These are phyloP conservation scores for Lophotis ruficrista DNA, from an alignment of 2,113 vertebrate species.

Conservation along the genomic window DNA sequence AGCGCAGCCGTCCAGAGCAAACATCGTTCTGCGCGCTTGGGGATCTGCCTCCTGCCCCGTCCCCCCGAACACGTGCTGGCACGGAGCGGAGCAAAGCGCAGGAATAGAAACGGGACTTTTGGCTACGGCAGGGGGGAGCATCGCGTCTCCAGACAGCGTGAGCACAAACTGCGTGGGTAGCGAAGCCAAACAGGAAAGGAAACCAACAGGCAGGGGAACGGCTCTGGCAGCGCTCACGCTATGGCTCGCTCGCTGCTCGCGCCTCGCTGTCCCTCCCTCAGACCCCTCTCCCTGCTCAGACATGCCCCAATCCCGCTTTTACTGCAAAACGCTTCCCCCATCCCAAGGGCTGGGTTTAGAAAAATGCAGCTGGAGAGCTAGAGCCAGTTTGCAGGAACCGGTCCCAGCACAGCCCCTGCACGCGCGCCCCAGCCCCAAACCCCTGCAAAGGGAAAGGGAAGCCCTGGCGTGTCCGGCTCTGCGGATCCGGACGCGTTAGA, in stretches of 20 bases:
- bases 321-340: not conserved
- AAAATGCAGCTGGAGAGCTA: not conserved
- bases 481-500: fast-evolving
- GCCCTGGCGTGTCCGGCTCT: no score
- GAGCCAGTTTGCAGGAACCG: not conserved
- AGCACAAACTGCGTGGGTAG: slow-evolving; percentile 28
- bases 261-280: slow-evolving; percentile 33
- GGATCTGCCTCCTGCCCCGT: not conserved
- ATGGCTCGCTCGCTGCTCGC: not conserved
- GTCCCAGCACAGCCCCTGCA: not conserved
- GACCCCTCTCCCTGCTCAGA: slow-evolving; percentile 58
- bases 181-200: slow-evolving; percentile 40
- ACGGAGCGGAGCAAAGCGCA: not conserved
- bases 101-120: not conserved
- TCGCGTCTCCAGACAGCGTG: not conserved
- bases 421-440: not conserved
- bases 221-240: not conserved
- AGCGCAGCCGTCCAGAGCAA: not conserved
- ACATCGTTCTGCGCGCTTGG: not conserved
- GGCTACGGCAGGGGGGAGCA: not conserved
- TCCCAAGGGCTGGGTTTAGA: not conserved
- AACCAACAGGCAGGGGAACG: not conserved
- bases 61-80: not conserved
- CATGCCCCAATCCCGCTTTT: not conserved
- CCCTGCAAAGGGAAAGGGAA: not conserved